Evolutionary conservation across 2,888 invertebrate genomes (phyloP), one percentile per base, ranked within the genome.

Genomic region (Xanthia togata): DNA sequence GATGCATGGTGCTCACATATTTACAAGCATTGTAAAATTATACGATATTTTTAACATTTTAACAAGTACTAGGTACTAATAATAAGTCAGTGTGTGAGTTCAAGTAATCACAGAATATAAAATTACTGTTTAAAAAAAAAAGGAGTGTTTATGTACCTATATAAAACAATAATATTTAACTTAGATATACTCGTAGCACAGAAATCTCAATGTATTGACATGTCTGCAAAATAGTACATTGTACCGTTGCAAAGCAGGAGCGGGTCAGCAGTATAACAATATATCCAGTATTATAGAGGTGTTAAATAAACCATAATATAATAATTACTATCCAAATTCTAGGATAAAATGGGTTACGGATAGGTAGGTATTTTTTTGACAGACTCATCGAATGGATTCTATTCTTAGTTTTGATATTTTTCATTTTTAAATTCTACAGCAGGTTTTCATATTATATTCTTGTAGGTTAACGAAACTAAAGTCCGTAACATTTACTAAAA

Each of bases 281-380:
- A 20, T 47, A 74, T 55, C 23, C 12, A 50, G 23, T 60, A 31
- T 41, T 41, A 31, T 8, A 17, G 12, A 20, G 5, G 20, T 26
- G n/a, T 71, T 65, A 38, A 26, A 26, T 20, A 50, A 47, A 71
- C 6, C 6, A 41, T 23, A 70, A 53, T 69, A 64, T 35, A n/a
- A 63, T 31, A 14, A 12, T 44, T 17, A 44, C 35, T 17, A 38
- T 8, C 63, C 23, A 35, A 31, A 47, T 14, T 23, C 23, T 14
- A 9, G 31, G 12, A 20, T 65, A 23, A 12, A 71, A 65, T 38
- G 20, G 47, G 14, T 4, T 70, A 35, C n/a, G 20, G 20, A 11
- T 11, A 23, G 57, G 59, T n/a, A n/a, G n/a, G n/a, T 20, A 35
- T 14, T 26, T 38, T 38, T 50, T 50, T 60, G 50, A 9, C n/a